Evolutionary conservation across 1,140 invertebrate genomes (phyloP).

Genomic region (Chymomyza costata): DNA sequence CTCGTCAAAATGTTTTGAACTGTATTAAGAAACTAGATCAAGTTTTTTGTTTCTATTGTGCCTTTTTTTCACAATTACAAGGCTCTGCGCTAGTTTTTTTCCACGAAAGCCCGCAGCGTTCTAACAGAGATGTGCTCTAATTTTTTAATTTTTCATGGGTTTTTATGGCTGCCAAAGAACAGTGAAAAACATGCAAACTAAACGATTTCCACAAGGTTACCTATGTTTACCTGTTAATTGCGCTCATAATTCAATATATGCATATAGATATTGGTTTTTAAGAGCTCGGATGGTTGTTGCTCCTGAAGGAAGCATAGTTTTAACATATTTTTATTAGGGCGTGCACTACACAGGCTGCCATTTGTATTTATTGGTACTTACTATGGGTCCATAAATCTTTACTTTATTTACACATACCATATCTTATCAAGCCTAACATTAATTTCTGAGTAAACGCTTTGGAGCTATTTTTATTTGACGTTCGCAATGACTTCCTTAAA

Average conservation of each 20-base stretch:
- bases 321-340: constrained; percentile 39
- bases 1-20: constrained; percentile 7
- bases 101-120: constrained; percentile 40
- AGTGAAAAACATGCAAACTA: constrained; percentile 16
- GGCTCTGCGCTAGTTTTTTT: constrained; percentile 66
- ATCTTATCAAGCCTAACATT: no score
- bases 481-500: no score
- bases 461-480: not conserved
- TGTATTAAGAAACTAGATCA: constrained; percentile 66
- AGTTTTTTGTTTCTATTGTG: constrained; percentile 67
- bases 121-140: constrained; percentile 48
- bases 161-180: constrained; percentile 47
- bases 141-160: constrained; percentile 68
- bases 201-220: constrained; percentile 47
- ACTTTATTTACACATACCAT: no score
- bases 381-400: no score
- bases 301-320: no score
- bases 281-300: not conserved
- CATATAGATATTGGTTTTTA: no score
- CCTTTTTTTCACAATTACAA: constrained; percentile 49
- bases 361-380: no score
- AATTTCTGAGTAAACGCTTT: no score
- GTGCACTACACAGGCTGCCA: no score
- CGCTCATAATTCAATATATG: constrained; percentile 36
- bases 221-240: constrained; percentile 62